Percentiles rank a stretch among this genome's conserved stretches.
Conservation (phyloP, 2,797 vertebrate genomes). For the Enteromius argenteus region DNA sequence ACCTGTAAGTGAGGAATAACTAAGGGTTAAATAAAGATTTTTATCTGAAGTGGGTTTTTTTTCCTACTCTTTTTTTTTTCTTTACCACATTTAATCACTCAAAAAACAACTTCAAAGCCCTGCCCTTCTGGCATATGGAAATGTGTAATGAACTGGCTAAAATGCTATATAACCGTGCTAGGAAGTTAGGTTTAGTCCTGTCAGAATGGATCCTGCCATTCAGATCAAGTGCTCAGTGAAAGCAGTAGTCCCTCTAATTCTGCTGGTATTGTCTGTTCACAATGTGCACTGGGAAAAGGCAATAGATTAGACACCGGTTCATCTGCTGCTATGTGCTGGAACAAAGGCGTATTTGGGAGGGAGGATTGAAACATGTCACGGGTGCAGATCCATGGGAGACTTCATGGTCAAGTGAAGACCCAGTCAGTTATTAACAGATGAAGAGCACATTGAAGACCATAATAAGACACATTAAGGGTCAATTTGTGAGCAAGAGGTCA, state of each 20-base stretch:
- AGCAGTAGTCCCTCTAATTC: constrained; percentile 72
- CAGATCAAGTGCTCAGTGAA: constrained; percentile 64
- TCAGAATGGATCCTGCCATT: constrained; percentile 67
- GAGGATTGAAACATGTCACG: constrained; percentile 45
- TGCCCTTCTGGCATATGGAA: constrained; percentile 10
- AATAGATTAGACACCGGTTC: constrained; percentile 77
- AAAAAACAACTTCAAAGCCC: constrained; percentile 22
- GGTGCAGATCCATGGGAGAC: constrained; percentile 52
- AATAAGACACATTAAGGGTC: neutral
- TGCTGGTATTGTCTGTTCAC: constrained; percentile 79
- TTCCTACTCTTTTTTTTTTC: neutral
- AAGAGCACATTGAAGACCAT: constrained; percentile 8
- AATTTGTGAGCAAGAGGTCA: neutral
- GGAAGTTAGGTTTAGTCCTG: constrained; percentile 70
- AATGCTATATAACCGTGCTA: constrained; percentile 57
- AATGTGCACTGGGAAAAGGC: constrained; percentile 76
- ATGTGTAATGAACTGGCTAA: constrained; percentile 52
- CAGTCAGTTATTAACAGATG: constrained; percentile 18
- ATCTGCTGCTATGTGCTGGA: constrained; percentile 75
- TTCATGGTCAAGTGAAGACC: constrained; percentile 31
- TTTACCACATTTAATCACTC: neutral
- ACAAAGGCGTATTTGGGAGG: constrained; percentile 75
- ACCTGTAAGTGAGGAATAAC: neutral
- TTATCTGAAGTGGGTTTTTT: neutral
- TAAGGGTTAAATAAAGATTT: constrained; percentile 7